Conservation (phyloP, 92 coral and sea anemone genomes). For the Virgularia gustaviana region DNA sequence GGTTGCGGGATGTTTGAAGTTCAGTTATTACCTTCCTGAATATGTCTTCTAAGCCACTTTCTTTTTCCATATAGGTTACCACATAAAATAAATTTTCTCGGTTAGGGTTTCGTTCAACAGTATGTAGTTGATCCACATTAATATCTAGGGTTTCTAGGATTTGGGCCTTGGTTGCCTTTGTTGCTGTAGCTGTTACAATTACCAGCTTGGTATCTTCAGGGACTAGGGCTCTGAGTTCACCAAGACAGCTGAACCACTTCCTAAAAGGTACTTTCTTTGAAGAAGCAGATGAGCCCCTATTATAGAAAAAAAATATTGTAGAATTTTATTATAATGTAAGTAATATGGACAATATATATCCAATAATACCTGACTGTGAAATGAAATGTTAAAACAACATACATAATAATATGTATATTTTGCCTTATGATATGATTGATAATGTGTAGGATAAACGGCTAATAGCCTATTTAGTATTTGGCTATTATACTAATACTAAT, state of each 20-base stretch:
- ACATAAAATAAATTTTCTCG: conserved; percentile 48
- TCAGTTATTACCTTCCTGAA: conserved; percentile 49
- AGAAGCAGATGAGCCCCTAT: conserved; percentile 30
- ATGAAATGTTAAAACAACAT: neutral
- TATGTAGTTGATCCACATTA: neutral
- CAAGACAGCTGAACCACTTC: conserved; percentile 54
- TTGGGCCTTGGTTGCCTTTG: conserved; percentile 49
- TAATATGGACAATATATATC: neutral
- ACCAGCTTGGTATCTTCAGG: conserved; percentile 1
- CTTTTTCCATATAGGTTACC: conserved; percentile 55
- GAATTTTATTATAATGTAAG: neutral
- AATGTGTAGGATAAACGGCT: too few species aligned
- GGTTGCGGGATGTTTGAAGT: conserved; percentile 1
- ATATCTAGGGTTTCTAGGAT: conserved; percentile 48
- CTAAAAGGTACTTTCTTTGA: conserved; percentile 49
- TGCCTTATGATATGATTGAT: too few species aligned
- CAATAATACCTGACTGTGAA: neutral
- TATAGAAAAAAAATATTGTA: neutral
- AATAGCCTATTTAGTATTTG: too few species aligned
- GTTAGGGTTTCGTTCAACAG: conserved; percentile 57
- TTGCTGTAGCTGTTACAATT: conserved; percentile 51
- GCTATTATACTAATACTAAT: too few species aligned
- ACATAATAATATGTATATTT: too few species aligned
- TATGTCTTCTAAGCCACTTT: conserved; percentile 34
- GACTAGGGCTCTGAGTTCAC: conserved; percentile 43